Conservation (phyloP, 2,113 vertebrate species). For the Coptodon rendalli region DNA sequence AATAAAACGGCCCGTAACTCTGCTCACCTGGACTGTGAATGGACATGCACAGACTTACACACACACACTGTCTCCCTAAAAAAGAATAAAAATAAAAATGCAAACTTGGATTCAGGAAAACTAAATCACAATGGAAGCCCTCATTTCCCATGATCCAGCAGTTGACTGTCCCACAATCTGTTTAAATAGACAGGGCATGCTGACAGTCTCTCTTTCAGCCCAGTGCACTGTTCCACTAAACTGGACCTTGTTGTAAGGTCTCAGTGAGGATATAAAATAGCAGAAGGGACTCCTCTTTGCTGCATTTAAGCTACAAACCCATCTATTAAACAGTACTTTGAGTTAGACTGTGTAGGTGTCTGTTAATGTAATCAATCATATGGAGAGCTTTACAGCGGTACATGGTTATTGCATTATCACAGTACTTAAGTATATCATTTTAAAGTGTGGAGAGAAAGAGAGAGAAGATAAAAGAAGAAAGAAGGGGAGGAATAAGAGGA, state of each 20-base stretch:
- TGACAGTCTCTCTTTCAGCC: constrained; percentile 22
- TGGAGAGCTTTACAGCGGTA: constrained; percentile 32
- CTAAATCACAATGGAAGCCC: constrained; percentile 18
- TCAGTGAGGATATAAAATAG: constrained; percentile 45
- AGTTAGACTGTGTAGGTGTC: constrained; percentile 5
- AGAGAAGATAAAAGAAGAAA: constrained; percentile 36
- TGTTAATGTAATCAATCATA: constrained; percentile 52
- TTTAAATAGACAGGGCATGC: constrained; percentile 34
- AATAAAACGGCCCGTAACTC: constrained; percentile 58
- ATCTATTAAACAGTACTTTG: constrained; percentile 34
- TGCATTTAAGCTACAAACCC: constrained; percentile 37
- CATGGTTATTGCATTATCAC: constrained; percentile 58
- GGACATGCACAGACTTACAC: background rate
- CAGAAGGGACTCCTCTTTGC: constrained; percentile 36
- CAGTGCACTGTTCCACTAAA: constrained; percentile 38
- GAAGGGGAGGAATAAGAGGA: constrained; percentile 14
- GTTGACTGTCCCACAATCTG: constrained; percentile 16
- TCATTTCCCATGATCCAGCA: constrained; percentile 50
- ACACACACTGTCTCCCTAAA: background rate
- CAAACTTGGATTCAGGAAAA: background rate
- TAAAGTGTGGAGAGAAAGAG: constrained; percentile 11
- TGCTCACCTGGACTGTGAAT: constrained; percentile 49
- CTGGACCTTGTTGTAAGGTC: constrained; percentile 21
- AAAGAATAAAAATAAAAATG: background rate
- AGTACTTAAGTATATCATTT: constrained; percentile 24